These are phyloP conservation scores for Augiades crinisus DNA, from an alignment of 2,888 invertebrate genomes.

Conservation along the genomic window DNA sequence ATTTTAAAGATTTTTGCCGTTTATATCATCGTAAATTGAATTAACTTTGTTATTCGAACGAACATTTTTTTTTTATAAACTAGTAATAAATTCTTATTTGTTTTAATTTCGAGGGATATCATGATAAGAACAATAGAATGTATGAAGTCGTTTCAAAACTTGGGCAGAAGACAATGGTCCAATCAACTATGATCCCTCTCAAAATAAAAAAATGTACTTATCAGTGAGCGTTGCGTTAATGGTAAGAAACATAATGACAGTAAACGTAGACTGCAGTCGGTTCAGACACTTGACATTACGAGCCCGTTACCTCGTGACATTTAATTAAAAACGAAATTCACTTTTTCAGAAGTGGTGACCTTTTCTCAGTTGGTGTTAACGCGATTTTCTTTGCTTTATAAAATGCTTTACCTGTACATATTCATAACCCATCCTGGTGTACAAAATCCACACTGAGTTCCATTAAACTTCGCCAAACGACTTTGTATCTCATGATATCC, in stretches of 20 bases:
- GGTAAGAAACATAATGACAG: background rate
- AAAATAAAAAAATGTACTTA: no score
- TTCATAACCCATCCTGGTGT: conserved; percentile 89
- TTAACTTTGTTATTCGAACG: no score
- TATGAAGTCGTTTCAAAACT: no score
- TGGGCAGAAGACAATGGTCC: no score
- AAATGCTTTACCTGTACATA: conserved; percentile 83
- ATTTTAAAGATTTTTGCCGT: no score
- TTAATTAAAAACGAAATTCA: conserved; percentile 1
- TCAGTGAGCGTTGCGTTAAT: no score
- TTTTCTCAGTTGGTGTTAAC: background rate
- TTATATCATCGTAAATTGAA: no score
- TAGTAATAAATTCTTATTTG: no score
- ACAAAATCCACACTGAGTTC: conserved; percentile 87
- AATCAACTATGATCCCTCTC: no score
- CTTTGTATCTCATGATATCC: conserved; percentile 85
- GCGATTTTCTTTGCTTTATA: background rate
- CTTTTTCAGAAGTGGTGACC: background rate
- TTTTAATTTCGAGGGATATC: no score
- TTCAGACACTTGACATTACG: background rate
- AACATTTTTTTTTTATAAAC: no score
- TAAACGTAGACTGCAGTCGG: background rate
- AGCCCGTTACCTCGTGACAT: background rate
- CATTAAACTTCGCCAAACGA: conserved; percentile 81
- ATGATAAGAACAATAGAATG: no score